Evolutionary conservation across 2,888 invertebrate species (phyloP), one percentile per base, ranked within the genome.

Genomic region (Drosophila fulvimacula): DNA sequence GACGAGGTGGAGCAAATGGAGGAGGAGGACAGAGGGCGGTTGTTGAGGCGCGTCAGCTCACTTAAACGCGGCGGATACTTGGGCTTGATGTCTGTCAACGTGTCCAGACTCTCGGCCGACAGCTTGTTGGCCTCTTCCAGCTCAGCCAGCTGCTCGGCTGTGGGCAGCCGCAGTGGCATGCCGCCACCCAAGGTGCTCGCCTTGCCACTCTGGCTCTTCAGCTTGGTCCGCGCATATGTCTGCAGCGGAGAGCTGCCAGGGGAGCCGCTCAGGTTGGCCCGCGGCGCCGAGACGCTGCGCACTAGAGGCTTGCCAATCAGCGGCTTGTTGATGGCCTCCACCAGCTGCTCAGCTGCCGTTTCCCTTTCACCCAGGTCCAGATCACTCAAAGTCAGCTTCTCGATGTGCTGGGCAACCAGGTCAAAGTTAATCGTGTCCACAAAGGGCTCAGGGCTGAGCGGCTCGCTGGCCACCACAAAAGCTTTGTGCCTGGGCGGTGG

Each of bases 1-100:
- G 92, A 93, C 15, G 92, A 92, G 1, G 92, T 93, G 46, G 93
- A 93, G 64, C 92, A 92, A 34, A 93, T 92, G 19, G 93, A 93
- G 15, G 92, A 92, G 10, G 93, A 92, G 3, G 93, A 93, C 41
- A 93, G 58, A 0, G 93, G 93, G 7, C 93, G 91, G 67, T 91
- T 91, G 70, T 92, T 92, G 6, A 91, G 81, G 46, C 91, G 89
- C 48, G 90, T 88, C 66, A 92, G 83, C 30, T 92, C 92, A 5
- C 91, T 90, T 24, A 91, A 58, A 27, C 91, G 85, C 61, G 79
- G 64, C 60, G 79, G 42, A 67, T 91, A 91, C 61, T 91, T 92
- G 5, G 90, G 89, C 67, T 91, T 91, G 65, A 91, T 91, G 32
- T 92, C 91, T 0, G 88, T 90, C n/a, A 92, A 66, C 17, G 91